A percentile compares a stretch with the other conserved stretches of the same genome.
These are phyloP conservation scores for Spermophilus dauricus DNA, from an alignment of 2,113 vertebrate species.

Conservation along the genomic window DNA sequence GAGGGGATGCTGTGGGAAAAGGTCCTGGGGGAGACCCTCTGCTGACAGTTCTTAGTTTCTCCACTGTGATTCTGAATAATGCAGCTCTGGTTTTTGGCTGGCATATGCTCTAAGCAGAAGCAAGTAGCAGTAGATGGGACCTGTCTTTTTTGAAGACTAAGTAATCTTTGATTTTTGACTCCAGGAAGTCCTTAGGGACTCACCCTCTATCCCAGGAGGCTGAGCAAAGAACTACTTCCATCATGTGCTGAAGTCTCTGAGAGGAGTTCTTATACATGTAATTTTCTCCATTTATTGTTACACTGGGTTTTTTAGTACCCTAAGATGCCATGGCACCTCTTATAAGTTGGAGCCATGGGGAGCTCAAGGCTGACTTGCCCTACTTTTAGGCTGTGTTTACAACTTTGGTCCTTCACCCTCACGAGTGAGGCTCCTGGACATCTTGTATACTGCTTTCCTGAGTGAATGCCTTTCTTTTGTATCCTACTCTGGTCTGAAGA, in stretches of 20 bases:
- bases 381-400: neutral
- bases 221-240: neutral
- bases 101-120: neutral
- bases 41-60: neutral
- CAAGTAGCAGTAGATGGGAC: neutral
- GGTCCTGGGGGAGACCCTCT: neutral
- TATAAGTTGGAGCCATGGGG: neutral
- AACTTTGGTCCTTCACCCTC: neutral
- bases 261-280: neutral
- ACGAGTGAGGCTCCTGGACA: neutral
- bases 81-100: neutral
- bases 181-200: neutral
- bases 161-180: neutral
- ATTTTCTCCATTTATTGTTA: neutral
- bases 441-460: neutral
- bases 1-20: neutral
- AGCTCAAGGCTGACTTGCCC: conserved; percentile 12
- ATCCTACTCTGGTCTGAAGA: neutral
- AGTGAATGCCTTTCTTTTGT: neutral
- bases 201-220: neutral
- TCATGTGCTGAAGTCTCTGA: neutral
- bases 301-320: neutral
- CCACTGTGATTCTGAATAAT: neutral
- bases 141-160: neutral
- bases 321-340: neutral